Evolutionary conservation across 2,113 vertebrate genomes (phyloP).

Genomic region (Neodontobutis hainanensis): DNA sequence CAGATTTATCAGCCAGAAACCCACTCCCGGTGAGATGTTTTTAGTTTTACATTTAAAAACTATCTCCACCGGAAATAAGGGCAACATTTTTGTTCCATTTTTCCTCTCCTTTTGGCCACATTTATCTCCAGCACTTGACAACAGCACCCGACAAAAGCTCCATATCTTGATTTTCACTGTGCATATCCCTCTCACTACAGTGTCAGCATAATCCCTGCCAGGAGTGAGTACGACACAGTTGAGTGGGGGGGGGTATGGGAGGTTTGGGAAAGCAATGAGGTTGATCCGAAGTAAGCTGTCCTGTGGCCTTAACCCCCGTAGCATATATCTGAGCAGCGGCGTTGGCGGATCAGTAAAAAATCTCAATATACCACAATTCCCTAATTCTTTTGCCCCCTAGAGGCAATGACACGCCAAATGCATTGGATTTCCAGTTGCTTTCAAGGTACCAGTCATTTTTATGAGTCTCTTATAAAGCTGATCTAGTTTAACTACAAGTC

Average conservation of each 20-base stretch:
- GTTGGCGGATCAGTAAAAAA: conserved; percentile 31
- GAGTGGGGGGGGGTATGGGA: conserved; percentile 18
- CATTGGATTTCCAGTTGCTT: not conserved
- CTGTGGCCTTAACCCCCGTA: conserved; percentile 51
- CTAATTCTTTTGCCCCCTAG: conserved; percentile 64
- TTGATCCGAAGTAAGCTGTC: conserved; percentile 65
- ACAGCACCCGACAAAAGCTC: conserved; percentile 47
- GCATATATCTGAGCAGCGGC: conserved; percentile 55
- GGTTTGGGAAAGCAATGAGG: conserved; percentile 40
- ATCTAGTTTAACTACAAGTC: conserved; percentile 38
- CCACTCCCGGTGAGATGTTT: conserved; percentile 11
- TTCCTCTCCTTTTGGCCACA: conserved; percentile 18
- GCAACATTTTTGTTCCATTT: conserved; percentile 4
- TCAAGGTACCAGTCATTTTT: conserved; percentile 50
- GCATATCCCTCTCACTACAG: conserved; percentile 53
- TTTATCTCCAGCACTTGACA: conserved; percentile 56
- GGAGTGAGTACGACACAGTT: conserved; percentile 38
- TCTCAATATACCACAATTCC: conserved; percentile 30
- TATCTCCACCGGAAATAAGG: not conserved
- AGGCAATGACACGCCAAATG: conserved; percentile 29
- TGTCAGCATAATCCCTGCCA: conserved; percentile 65
- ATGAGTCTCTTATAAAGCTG: conserved; percentile 23
- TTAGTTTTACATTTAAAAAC: conserved; percentile 13
- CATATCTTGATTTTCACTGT: conserved; percentile 61
- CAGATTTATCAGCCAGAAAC: conserved; percentile 36